A percentile compares a stretch with the other conserved stretches of the same genome.
Conservation (phyloP, 1,140 invertebrate genomes). For the Whitmania pigra region DNA sequence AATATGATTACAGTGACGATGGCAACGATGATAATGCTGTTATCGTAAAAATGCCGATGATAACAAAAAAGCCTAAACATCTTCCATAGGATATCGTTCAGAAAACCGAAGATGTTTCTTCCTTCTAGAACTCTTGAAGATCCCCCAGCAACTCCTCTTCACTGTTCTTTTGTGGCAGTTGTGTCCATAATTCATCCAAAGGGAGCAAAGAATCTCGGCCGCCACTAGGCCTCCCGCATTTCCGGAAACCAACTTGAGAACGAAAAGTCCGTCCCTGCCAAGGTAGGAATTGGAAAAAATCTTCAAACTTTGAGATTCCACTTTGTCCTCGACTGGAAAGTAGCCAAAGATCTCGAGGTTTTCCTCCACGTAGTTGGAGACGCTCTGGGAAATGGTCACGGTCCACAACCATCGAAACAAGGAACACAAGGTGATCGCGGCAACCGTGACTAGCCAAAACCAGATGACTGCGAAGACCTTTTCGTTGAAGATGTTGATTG, state of each 20-base stretch:
- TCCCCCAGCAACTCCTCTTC: background rate
- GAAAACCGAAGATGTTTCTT: background rate
- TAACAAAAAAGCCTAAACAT: background rate
- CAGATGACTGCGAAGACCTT: conserved; percentile 39
- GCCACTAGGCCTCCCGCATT: conserved; percentile 26
- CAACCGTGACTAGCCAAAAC: conserved; percentile 40
- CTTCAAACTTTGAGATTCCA: conserved; percentile 14
- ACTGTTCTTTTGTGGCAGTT: no score
- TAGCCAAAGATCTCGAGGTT: background rate
- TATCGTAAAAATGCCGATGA: background rate
- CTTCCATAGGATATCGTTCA: background rate
- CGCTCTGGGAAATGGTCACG: background rate
- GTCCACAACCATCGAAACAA: conserved; percentile 32
- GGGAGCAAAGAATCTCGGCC: conserved; percentile 19
- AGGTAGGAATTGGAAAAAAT: conserved; percentile 26
- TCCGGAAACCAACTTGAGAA: conserved; percentile 24
- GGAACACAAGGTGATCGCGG: conserved; percentile 31
- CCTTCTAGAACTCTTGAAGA: background rate
- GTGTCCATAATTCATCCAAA: conserved; percentile 24
- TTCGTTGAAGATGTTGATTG: conserved; percentile 30
- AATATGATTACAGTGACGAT: background rate
- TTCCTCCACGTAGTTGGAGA: background rate
- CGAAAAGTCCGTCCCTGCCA: conserved; percentile 26
- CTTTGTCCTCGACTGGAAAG: background rate
- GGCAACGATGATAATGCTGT: background rate